Evolutionary conservation across 1,140 invertebrate genomes (phyloP).

Genomic region (Tyrophagus putrescentiae): DNA sequence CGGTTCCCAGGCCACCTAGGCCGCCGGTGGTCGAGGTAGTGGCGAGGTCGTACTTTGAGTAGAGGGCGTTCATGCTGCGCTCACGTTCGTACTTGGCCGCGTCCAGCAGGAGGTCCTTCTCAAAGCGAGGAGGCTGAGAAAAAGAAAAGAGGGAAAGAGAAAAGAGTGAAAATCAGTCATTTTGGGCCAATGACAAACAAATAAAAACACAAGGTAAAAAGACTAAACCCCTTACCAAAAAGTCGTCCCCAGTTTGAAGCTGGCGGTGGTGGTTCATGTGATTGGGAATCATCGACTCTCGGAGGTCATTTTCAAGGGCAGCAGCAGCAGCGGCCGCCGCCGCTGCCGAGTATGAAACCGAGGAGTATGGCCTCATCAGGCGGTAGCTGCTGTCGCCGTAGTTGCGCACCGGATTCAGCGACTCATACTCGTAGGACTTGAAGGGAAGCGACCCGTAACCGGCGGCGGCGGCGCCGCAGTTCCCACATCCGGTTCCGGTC

Average conservation of each 20-base stretch:
- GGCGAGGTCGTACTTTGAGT: conserved; percentile 2
- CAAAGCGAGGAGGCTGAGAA: too few species aligned
- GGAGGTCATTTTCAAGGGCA: not conserved
- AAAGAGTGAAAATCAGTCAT: not conserved
- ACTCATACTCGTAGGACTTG: conserved; percentile 40
- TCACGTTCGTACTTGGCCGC: conserved; percentile 3
- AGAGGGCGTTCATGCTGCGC: not conserved
- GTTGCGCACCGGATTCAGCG: conserved; percentile 23
- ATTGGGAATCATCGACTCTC: conserved; percentile 13
- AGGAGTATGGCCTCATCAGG: conserved; percentile 35
- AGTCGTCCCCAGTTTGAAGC: not conserved
- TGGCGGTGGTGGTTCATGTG: conserved; percentile 13
- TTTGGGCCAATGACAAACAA: not conserved
- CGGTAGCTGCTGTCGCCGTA: not conserved
- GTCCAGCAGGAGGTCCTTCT: too few species aligned
- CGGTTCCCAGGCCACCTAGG: not conserved
- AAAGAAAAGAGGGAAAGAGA: not conserved
- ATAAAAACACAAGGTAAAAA: too few species aligned
- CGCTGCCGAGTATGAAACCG: conserved; percentile 30
- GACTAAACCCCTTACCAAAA: too few species aligned
- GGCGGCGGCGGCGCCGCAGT: not conserved
- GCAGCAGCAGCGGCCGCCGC: too few species aligned
- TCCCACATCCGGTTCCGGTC: not conserved
- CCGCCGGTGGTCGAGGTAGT: not conserved
- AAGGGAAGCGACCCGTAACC: conserved; percentile 35